Evolutionary conservation across 2,113 vertebrate genomes (phyloP).

Genomic region (Podarcis muralis): DNA sequence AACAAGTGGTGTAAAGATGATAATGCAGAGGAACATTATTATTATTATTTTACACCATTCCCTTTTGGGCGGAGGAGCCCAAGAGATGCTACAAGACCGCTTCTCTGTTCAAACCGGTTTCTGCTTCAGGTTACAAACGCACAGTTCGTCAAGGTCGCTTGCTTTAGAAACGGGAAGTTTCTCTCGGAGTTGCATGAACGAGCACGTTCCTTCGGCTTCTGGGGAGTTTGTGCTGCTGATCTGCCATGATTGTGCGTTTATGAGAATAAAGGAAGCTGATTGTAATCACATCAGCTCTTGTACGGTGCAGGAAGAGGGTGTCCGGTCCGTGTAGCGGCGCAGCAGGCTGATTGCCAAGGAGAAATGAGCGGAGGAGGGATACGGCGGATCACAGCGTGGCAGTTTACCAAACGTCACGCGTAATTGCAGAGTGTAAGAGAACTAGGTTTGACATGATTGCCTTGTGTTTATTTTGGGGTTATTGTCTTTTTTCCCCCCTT

Average conservation of each 20-base stretch:
- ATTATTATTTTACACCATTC: background rate
- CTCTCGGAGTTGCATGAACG: rapidly evolving
- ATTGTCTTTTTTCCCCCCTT: too few relatives aligned
- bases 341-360: background rate
- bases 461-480: too few relatives aligned
- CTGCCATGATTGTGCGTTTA: background rate
- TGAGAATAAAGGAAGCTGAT: background rate
- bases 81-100: background rate
- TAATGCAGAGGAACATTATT: rapidly evolving
- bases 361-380: background rate
- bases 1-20: background rate
- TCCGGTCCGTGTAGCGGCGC: background rate
- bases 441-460: too few relatives aligned
- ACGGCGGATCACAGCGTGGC: background rate
- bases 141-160: background rate
- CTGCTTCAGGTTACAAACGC: background rate
- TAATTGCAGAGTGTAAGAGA: background rate
- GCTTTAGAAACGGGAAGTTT: background rate
- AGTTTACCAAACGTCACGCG: background rate
- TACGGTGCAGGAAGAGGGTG: background rate
- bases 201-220: background rate
- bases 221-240: background rate
- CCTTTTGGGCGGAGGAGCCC: background rate
- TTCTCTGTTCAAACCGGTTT: background rate
- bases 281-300: background rate